Percentiles rank a stretch among this genome's conserved stretches.
These are phyloP conservation scores for Haliaeetus leucogaster DNA, from an alignment of 2,113 vertebrate species.

Conservation along the genomic window DNA sequence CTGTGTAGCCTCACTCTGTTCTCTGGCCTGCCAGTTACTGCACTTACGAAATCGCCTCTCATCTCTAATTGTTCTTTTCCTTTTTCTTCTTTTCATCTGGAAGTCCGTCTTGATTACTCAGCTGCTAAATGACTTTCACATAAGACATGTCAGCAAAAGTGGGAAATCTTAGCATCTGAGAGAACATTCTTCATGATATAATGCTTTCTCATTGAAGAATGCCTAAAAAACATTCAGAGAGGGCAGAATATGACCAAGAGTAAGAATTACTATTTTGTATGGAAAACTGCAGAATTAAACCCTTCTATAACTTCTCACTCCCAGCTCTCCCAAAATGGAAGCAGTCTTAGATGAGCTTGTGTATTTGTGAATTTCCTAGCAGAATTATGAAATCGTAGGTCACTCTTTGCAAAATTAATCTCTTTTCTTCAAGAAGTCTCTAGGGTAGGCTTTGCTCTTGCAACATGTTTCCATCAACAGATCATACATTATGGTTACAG, in stretches of 20 bases:
- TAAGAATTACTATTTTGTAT: neutral
- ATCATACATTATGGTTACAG: neutral
- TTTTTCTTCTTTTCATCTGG: neutral
- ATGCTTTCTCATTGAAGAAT: neutral
- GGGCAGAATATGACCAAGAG: neutral
- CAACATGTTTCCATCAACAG: neutral
- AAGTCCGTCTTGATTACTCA: neutral
- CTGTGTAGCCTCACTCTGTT: neutral
- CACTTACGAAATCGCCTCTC: neutral
- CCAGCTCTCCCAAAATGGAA: neutral
- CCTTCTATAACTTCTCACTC: neutral
- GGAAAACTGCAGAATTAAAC: neutral
- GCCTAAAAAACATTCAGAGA: neutral
- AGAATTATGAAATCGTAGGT: neutral
- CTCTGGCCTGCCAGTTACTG: neutral
- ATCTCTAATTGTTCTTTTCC: neutral
- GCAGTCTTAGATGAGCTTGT: neutral
- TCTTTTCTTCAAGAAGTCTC: neutral
- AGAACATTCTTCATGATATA: neutral
- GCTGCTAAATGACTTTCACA: neutral
- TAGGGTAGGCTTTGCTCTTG: neutral
- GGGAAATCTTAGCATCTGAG: neutral
- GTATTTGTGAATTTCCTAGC: neutral
- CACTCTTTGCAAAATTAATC: neutral
- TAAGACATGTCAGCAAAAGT: neutral